Percentiles rank a stretch among this genome's conserved stretches.
Conservation (phyloP, 1,140 invertebrate genomes). For the Drosophila littoralis region DNA sequence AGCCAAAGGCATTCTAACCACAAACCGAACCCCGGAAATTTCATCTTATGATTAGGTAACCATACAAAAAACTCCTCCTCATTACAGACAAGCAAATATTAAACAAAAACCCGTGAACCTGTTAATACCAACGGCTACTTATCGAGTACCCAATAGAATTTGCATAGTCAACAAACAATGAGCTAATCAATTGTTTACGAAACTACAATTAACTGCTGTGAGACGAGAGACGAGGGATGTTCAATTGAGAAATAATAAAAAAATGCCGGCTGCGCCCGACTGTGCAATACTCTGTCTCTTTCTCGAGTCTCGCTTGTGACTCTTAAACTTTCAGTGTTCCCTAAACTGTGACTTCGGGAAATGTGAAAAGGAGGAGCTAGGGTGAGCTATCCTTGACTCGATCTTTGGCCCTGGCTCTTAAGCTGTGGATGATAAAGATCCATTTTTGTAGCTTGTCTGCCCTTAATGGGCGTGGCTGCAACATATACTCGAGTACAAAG, state of each 20-base stretch:
- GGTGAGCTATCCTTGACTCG: too few species aligned
- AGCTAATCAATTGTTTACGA: slow-evolving; percentile 52
- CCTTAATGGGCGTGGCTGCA: too few species aligned
- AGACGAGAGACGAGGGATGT: neutral
- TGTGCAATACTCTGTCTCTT: neutral
- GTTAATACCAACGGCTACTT: neutral
- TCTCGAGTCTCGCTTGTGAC: neutral
- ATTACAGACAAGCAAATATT: neutral
- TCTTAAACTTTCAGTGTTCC: neutral
- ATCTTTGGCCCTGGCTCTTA: too few species aligned
- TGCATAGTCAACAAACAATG: slow-evolving; percentile 37
- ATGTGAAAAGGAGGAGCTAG: too few species aligned
- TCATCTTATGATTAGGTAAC: too few species aligned
- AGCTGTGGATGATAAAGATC: too few species aligned
- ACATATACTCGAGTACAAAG: too few species aligned
- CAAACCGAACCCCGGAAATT: too few species aligned
- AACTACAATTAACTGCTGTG: slow-evolving; percentile 44
- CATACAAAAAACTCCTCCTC: too few species aligned
- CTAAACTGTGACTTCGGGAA: too few species aligned
- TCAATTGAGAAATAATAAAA: slow-evolving; percentile 17
- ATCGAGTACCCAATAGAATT: neutral
- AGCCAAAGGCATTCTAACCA: too few species aligned
- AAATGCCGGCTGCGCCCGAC: neutral
- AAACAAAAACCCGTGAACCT: neutral
- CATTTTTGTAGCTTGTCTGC: too few species aligned